Base-by-base conservation (phyloP, 2,113 vertebrate genomes). In the Leptobrachium leishanense region DNA sequence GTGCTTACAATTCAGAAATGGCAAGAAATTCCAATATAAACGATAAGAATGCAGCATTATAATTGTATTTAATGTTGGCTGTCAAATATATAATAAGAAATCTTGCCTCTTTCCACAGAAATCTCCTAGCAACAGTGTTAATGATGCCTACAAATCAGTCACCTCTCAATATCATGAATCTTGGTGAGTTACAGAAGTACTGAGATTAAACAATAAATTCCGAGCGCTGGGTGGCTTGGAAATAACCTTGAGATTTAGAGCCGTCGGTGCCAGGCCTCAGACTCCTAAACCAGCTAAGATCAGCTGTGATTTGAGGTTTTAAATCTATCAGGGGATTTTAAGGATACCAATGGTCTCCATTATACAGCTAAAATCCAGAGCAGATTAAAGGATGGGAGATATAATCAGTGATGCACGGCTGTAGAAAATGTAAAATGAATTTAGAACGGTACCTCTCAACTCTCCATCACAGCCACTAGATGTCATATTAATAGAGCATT, bases 171-270 rank as follows among this genome's bases (percentile, higher is more conserved):
- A 68, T 74, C 12, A 82, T 40, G 2, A 86, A 77, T 79, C 79
- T 74, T 64, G 72, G 43, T 68, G 82, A 84, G 3, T 20, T 59
- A 50, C 9, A 76, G 10, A n/a, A 0, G 0, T 65, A 64, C 66
- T 80, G 82, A 72, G 12, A 72, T 20, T 53, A 72, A 12, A 63
- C 85, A 68, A 42, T 71, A 81, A 40, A 81, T 81, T 74, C 55
- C 57, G 46, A 31, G 40, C 54, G 67, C 54, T 50, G 78, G 20
- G 20, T 62, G 72, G 43, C 64, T 80, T 68, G 64, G 43, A 66
- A 80, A 67, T 80, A 80, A 80, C 78, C 69, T 73, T 74, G 72
- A 68, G 78, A 80, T 80, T 80, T 68, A 68, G 12, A 81, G 43
- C 67, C 41, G 44, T 72, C 55, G 39, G 64, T 65, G 50, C 63